Conservation (phyloP, 2,888 invertebrate species). For the Dynastes hyllus region DNA sequence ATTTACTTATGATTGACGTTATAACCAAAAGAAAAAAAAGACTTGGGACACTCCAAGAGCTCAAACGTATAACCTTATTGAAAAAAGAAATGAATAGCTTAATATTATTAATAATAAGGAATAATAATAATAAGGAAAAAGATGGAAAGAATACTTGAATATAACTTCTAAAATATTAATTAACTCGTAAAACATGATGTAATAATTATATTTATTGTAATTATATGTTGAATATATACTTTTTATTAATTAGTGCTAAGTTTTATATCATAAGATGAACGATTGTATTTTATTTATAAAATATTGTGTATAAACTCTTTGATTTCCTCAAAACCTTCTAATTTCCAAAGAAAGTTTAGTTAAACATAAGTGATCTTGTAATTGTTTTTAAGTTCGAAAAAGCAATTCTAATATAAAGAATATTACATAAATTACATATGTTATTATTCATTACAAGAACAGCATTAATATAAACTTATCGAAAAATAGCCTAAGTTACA, state of each 20-base stretch:
- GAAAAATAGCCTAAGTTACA: slow-evolving; percentile 55
- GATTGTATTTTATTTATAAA: not conserved
- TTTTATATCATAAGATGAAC: slow-evolving; percentile 14
- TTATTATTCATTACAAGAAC: slow-evolving; percentile 35
- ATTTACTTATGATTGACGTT: slow-evolving; percentile 45
- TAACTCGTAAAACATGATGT: slow-evolving; percentile 33
- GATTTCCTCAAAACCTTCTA: not conserved
- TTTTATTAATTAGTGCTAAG: slow-evolving; percentile 4
- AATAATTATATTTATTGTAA: slow-evolving; percentile 30
- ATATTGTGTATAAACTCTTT: slow-evolving; percentile 15
- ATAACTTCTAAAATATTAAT: slow-evolving; percentile 24
- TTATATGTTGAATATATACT: slow-evolving; percentile 12
- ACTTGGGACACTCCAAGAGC: slow-evolving; percentile 48
- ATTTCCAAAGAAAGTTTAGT: not conserved
- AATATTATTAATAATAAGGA: slow-evolving; percentile 43
- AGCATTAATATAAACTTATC: slow-evolving; percentile 51
- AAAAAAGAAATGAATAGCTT: slow-evolving; percentile 37
- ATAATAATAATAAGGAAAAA: slow-evolving; percentile 41
- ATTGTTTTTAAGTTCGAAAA: not conserved
- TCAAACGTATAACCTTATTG: slow-evolving; percentile 48
- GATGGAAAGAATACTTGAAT: not conserved
- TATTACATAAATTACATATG: slow-evolving; percentile 14
- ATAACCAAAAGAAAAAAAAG: slow-evolving; percentile 44
- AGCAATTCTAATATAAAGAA: not conserved
- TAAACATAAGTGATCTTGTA: not conserved